Conservation (phyloP, 2,888 invertebrate species). For the Magallana nippona region DNA sequence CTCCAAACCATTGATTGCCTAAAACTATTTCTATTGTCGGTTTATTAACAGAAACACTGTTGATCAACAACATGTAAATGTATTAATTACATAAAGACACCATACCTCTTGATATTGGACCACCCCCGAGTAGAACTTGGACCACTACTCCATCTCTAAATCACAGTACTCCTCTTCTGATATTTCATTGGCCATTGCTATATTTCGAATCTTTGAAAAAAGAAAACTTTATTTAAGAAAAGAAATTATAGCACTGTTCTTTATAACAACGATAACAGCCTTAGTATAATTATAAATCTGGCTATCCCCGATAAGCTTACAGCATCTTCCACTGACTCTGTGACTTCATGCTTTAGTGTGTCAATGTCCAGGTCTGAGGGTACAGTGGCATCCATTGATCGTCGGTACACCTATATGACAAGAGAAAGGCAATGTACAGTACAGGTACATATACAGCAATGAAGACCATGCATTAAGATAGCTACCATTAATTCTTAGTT, state of each 20-base stretch:
- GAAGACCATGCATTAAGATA: no score
- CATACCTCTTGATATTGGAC: slow-evolving; percentile 90
- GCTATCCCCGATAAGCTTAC: slow-evolving; percentile 57
- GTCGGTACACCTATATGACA: slow-evolving; percentile 76
- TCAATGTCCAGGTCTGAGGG: slow-evolving; percentile 68
- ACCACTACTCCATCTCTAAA: slow-evolving; percentile 88
- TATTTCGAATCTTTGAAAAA: slow-evolving; percentile 83
- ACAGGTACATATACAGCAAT: not conserved
- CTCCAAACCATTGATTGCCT: no score
- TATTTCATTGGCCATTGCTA: slow-evolving; percentile 86
- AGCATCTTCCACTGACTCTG: slow-evolving; percentile 87
- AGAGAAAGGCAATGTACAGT: not conserved
- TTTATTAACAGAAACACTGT: no score
- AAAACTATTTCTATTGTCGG: no score
- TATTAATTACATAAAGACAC: not conserved
- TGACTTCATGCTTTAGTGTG: slow-evolving; percentile 85
- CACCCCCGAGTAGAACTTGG: slow-evolving; percentile 94
- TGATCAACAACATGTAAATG: no score
- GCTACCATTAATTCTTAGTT: no score
- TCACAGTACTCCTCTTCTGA: slow-evolving; percentile 88
- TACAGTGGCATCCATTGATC: slow-evolving; percentile 72
- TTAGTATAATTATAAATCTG: no score
- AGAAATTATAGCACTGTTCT: no score
- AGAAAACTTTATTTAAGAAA: not conserved
- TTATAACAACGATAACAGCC: no score